Conservation (phyloP, 2,797 vertebrate genomes). For the Catharus ustulatus region DNA sequence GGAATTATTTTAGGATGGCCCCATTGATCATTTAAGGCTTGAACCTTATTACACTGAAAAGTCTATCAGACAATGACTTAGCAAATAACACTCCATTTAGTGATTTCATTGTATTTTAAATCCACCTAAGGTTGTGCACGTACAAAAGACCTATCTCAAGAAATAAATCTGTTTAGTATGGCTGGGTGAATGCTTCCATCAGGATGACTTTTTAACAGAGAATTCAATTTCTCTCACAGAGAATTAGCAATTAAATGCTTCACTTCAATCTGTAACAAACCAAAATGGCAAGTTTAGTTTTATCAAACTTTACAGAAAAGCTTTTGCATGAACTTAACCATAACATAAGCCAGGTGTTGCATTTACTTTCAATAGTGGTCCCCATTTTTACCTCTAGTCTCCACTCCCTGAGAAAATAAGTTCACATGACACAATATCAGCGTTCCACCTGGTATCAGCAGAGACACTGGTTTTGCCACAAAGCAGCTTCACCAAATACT, state of each 20-base stretch:
- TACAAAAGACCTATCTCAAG: not conserved
- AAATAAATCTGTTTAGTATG: not conserved
- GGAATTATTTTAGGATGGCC: constrained; percentile 55
- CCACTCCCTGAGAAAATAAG: not conserved
- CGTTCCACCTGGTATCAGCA: not conserved
- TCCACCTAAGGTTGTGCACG: not conserved
- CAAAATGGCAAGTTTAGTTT: not conserved
- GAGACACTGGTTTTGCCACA: not conserved
- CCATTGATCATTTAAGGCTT: constrained; percentile 32
- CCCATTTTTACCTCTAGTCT: not conserved
- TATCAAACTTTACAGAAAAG: not conserved
- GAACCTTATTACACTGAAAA: constrained; percentile 30
- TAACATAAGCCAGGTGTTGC: not conserved
- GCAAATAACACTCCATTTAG: constrained; percentile 23
- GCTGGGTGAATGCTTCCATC: not conserved
- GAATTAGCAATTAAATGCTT: constrained; percentile 7
- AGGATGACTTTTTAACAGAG: not conserved
- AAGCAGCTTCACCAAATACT: not conserved
- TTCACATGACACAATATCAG: not conserved
- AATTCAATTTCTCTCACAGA: not conserved
- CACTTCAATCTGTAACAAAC: not conserved
- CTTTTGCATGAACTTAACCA: not conserved
- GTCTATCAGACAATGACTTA: constrained; percentile 6
- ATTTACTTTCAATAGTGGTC: not conserved
- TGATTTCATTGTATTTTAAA: constrained; percentile 16